Evolutionary conservation across 2,888 invertebrate species (phyloP).

Genomic region (Horisme vitalbata): DNA sequence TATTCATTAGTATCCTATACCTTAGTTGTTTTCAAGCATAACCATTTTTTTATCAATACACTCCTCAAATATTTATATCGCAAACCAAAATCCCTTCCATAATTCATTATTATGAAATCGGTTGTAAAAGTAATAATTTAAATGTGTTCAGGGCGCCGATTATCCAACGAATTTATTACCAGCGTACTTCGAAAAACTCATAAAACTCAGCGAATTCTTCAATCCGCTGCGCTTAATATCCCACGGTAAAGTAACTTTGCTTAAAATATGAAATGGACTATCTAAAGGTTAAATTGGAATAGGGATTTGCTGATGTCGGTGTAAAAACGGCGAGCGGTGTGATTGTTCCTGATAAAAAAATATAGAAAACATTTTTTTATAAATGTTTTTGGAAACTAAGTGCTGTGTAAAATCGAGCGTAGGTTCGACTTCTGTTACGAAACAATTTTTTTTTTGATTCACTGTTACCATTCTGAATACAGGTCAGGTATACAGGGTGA

Average conservation of each 20-base stretch:
- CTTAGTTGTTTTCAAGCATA: too few species aligned
- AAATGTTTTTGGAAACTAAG: too few species aligned
- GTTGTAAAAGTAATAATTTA: constrained; percentile 27
- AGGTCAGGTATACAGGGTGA: too few species aligned
- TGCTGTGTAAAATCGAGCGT: too few species aligned
- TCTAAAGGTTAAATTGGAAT: constrained; percentile 30
- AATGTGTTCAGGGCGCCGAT: constrained; percentile 23
- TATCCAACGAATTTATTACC: constrained; percentile 29
- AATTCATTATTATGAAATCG: constrained; percentile 15
- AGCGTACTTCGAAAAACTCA: constrained; percentile 23
- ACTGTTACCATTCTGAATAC: too few species aligned
- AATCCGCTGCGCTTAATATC: constrained; percentile 21
- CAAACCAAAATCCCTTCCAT: constrained; percentile 10
- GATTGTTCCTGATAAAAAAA: too few species aligned
- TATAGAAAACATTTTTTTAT: too few species aligned
- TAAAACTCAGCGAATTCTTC: constrained; percentile 29
- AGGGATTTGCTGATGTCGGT: constrained; percentile 26
- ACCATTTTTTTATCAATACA: background rate
- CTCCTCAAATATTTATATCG: background rate
- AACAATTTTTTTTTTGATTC: too few species aligned
- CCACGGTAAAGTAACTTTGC: constrained; percentile 15
- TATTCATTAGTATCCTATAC: too few species aligned
- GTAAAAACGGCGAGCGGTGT: background rate
- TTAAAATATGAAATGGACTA: constrained; percentile 24
- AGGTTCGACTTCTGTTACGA: too few species aligned